Evolutionary conservation across 1,140 invertebrate genomes (phyloP).

Genomic region (Acromyrmex heyeri): DNA sequence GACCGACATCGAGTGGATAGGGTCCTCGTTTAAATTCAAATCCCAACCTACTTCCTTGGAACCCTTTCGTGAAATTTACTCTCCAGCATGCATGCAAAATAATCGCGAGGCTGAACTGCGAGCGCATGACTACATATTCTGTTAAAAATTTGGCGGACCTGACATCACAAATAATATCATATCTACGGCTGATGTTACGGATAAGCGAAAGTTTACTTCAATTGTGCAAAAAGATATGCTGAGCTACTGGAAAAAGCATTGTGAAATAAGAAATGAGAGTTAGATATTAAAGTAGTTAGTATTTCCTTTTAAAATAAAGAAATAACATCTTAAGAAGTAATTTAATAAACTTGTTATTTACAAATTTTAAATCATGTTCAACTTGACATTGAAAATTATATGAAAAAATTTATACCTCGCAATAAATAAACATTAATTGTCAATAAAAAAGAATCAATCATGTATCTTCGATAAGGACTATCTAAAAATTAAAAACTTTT

Average conservation of each 20-base stretch:
- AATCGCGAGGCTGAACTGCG: conserved; percentile 4
- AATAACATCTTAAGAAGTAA: not conserved
- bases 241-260: not conserved
- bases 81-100: conserved; percentile 17
- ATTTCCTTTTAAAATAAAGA: not conserved
- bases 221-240: not conserved
- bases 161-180: not conserved
- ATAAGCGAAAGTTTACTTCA: not conserved
- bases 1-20: conserved; percentile 23
- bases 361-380: too few species aligned
- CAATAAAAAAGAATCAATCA: too few species aligned
- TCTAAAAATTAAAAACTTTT: too few species aligned
- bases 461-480: too few species aligned
- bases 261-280: not conserved
- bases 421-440: too few species aligned
- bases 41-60: conserved; percentile 39
- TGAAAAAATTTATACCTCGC: too few species aligned
- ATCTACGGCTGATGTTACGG: not conserved
- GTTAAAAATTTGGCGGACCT: conserved; percentile 10
- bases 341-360: not conserved
- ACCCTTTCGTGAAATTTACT: conserved; percentile 39
- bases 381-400: too few species aligned
- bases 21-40: conserved; percentile 58
- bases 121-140: not conserved
- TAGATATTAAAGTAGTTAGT: not conserved